Evolutionary conservation across 2,113 vertebrate genomes (phyloP), one percentile per base, ranked within the genome.

Genomic region (Danio rerio): DNA sequence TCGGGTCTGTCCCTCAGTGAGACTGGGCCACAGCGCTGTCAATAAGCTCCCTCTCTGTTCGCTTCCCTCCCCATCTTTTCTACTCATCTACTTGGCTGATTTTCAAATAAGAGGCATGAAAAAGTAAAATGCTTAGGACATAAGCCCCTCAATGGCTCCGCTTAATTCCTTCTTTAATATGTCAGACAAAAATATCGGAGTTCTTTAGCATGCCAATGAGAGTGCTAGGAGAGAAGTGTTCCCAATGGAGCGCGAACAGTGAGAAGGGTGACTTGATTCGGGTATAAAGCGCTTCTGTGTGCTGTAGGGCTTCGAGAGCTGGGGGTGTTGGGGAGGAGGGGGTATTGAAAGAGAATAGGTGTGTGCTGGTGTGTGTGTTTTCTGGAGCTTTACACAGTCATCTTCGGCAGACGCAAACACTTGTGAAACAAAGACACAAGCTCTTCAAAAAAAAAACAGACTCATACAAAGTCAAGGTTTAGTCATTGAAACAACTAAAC

Each of bases 1-100:
- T 94, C 92, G 92, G 90, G 85, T 90, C 91, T 91, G 92, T 93
- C 93, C 92, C 91, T 95, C 92, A 91, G 93, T 93, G 87, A 84
- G 68, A 89, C 89, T 87, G 89, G 31, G 90, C 88, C 88, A 86
- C 84, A 86, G 81, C 78, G 86, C 88, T 90, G 91, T 93, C 90
- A 93, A 92, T 92, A 93, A 90, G 89, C 89, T 89, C 91, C 90
- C 89, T 89, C 91, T 59, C 68, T 52, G 50, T 66, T 90, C 84
- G 66, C 81, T 83, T 89, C 89, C 89, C 89, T 89, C 88, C 82
- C 86, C 87, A 85, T 91, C 89, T 90, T 92, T 93, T 91, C 88
- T 93, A 66, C 76, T 79, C 76, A 77, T 89, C 86, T 82, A 85
- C 88, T 89, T 92, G 91, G 92, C 87, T 82, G 76, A 85, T 85